Conservation (phyloP, 2,113 vertebrate species). For the Hyperopisus bebe region DNA sequence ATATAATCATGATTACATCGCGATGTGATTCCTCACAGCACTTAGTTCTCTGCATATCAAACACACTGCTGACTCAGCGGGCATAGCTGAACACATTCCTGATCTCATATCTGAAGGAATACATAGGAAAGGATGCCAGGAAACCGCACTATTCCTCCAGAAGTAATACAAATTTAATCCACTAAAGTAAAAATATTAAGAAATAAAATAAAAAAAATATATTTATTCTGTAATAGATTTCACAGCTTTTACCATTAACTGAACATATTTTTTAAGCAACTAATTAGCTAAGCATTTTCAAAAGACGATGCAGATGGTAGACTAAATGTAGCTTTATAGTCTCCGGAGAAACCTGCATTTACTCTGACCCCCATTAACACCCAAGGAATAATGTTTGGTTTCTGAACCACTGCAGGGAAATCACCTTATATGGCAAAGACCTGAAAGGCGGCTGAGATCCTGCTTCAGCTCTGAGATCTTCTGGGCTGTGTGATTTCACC, state of each 20-base stretch:
- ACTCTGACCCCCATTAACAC: slow-evolving; percentile 35
- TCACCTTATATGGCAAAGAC: slow-evolving; percentile 51
- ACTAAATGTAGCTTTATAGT: slow-evolving; percentile 52
- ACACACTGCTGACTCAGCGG: not conserved
- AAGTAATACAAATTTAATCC: not conserved
- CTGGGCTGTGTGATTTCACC: not conserved
- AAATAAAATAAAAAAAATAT: not conserved
- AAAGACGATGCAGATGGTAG: slow-evolving; percentile 45
- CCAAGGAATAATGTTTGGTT: slow-evolving; percentile 40
- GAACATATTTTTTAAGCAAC: not conserved
- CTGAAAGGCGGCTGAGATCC: slow-evolving; percentile 40
- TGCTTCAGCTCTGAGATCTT: slow-evolving; percentile 14
- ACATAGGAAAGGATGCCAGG: not conserved
- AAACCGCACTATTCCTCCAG: not conserved
- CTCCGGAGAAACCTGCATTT: slow-evolving; percentile 52
- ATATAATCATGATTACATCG: not conserved
- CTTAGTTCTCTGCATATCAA: not conserved
- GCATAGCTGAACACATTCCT: not conserved
- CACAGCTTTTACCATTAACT: not conserved
- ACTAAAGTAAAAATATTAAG: not conserved
- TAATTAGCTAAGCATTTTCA: not conserved
- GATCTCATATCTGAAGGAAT: not conserved
- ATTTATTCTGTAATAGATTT: not conserved
- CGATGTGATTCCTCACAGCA: not conserved
- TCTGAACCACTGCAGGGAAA: slow-evolving; percentile 37